Evolutionary conservation across 2,113 vertebrate genomes (phyloP).

Genomic region (Oncorhynchus gorbuscha): DNA sequence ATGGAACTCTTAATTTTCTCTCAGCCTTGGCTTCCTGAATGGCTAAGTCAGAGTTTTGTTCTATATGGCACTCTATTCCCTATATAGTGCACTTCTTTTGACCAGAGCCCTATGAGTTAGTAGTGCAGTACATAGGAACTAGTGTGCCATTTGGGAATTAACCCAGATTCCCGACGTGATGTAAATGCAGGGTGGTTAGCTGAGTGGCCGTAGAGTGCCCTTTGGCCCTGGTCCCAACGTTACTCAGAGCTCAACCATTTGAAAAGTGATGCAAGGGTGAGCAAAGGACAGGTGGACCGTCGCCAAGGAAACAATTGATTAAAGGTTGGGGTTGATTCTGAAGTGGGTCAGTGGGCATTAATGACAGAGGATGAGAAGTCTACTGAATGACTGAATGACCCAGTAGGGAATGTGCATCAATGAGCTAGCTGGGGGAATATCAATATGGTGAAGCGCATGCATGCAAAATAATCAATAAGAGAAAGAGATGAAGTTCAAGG

Average conservation of each 20-base stretch:
- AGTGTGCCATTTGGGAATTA: not conserved
- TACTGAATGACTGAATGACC: conserved; percentile 3
- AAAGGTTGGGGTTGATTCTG: conserved; percentile 8
- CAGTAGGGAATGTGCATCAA: not conserved
- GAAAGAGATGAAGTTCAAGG: not conserved
- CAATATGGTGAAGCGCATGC: not conserved
- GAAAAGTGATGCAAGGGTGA: not conserved
- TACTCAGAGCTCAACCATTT: conserved; percentile 18
- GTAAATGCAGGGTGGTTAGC: not conserved
- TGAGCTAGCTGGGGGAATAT: not conserved
- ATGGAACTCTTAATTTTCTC: not conserved
- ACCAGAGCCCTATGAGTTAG: too few relatives aligned
- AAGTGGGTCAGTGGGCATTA: not conserved
- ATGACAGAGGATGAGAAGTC: conserved; percentile 19
- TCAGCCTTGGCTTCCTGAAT: conserved; percentile 3
- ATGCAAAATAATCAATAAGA: not conserved
- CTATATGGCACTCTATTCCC: too few relatives aligned
- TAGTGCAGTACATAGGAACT: too few relatives aligned
- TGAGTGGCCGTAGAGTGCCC: conserved; percentile 16
- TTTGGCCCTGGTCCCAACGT: not conserved
- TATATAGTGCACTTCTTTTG: too few relatives aligned
- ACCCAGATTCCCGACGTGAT: conserved; percentile 6
- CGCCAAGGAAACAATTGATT: not conserved
- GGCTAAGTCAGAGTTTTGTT: not conserved
- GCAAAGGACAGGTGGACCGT: not conserved